Conservation (phyloP, 64 coral and sea anemone genomes). For the Dendrophyllia cribrosa region DNA sequence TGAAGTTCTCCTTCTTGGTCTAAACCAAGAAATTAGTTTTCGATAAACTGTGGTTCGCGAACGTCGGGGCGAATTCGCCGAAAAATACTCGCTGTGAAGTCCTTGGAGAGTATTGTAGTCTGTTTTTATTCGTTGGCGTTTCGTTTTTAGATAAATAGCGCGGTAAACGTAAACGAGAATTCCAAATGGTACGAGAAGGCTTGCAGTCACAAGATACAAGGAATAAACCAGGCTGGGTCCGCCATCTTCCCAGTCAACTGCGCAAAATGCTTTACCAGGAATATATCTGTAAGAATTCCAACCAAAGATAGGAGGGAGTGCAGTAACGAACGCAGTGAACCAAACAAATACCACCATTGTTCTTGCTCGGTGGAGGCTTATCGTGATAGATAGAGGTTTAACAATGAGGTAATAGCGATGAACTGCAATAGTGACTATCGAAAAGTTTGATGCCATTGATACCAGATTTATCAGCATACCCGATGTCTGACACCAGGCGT, state of each 20-base stretch:
- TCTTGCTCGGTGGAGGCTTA: constrained; percentile 64
- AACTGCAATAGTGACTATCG: constrained; percentile 73
- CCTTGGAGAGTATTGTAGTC: constrained; percentile 47
- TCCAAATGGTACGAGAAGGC: constrained; percentile 72
- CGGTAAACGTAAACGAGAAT: constrained; percentile 80
- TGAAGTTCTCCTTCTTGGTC: not conserved
- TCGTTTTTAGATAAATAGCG: constrained; percentile 76
- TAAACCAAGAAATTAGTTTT: not conserved
- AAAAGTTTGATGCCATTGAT: constrained; percentile 79
- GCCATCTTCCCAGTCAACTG: constrained; percentile 73
- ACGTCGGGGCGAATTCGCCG: not conserved
- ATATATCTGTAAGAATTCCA: constrained; percentile 90
- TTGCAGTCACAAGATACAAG: constrained; percentile 29
- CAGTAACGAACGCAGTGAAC: constrained; percentile 69
- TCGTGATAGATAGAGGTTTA: constrained; percentile 75
- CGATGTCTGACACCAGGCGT: constrained; percentile 57
- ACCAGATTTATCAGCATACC: constrained; percentile 77
- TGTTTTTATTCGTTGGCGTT: constrained; percentile 64
- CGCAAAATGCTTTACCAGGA: constrained; percentile 82
- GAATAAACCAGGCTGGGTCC: constrained; percentile 78
- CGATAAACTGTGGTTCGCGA: not conserved
- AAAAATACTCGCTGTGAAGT: constrained; percentile 1
- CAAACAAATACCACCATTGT: constrained; percentile 74
- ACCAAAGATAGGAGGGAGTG: constrained; percentile 75
- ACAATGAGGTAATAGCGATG: constrained; percentile 92